Evolutionary conservation across 2,113 vertebrate species (phyloP), one percentile per base, ranked within the genome.

Genomic region (Neolamprologus ventralis): DNA sequence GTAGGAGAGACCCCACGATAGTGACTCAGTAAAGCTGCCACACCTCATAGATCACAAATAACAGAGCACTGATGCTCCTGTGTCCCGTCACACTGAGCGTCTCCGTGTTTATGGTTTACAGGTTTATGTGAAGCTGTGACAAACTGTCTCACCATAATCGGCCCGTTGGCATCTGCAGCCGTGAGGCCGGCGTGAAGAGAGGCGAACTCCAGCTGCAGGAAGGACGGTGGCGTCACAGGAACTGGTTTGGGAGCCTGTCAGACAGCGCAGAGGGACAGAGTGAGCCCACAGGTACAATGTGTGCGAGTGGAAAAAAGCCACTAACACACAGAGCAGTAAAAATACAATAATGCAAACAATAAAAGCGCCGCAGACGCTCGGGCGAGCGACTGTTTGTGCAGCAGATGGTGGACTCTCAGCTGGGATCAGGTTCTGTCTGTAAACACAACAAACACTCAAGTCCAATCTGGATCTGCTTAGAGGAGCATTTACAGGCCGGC

Each of bases 161-260:
- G 40, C 3, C 95, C 96, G 1, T 84, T 90, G 19, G 95, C 90
- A 12, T 87, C 11, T 0, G 89, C 89, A 5, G 54, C 17, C 9
- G 51, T 83, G 51, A 91, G 86, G 7, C 96, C 94, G 5, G 80
- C 82, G 45, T 96, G 94, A n/a, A 96, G 87, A 3, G 89, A 85
- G 33, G 9, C 3, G 51, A 96, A 96, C 8, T 91, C 58, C 75
- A 97, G 91, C 89, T 96, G 92, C 82, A 97, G 55, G 80, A 91
- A 89, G 2, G 95, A 86, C 0, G 95, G 92, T 6, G 60, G 63
- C 3, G 80, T 3, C 23, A 90, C 89, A 4, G 60, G 51, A 2
- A 63, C 6, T 17, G 5, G n/a, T 17, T 13, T 13, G 6, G 4
- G 47, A 86, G 3, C 83, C 92, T 92, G 87, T 60, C 7, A 80